These are phyloP conservation scores for Lateolabrax maculatus DNA, from an alignment of 2,797 vertebrate genomes.

Conservation along the genomic window DNA sequence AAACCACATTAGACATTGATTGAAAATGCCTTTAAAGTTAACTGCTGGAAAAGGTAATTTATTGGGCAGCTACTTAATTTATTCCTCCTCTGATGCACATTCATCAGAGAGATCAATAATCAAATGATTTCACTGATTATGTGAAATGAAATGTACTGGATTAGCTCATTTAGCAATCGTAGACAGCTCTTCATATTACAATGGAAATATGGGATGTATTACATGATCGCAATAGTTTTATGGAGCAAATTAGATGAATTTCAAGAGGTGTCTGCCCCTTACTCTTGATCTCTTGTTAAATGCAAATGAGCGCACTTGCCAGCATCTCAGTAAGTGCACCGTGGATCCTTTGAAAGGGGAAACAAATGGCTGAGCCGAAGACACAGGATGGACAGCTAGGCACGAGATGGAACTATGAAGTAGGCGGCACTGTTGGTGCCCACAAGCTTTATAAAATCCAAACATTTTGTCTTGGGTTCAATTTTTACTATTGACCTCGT, in stretches of 20 bases:
- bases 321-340: constrained; percentile 46
- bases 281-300: constrained; percentile 74
- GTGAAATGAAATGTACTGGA: constrained; percentile 63
- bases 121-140: constrained; percentile 76
- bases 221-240: constrained; percentile 52
- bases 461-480: constrained; percentile 44
- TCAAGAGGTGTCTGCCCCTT: constrained; percentile 61
- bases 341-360: constrained; percentile 47
- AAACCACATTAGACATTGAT: constrained; percentile 78
- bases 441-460: constrained; percentile 32
- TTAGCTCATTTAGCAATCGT: constrained; percentile 36
- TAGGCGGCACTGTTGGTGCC: constrained; percentile 13
- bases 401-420: constrained; percentile 8
- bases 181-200: constrained; percentile 51
- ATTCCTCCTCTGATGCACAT: constrained; percentile 77
- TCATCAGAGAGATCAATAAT: constrained; percentile 80
- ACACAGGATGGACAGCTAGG: constrained; percentile 20
- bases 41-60: constrained; percentile 80
- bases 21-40: constrained; percentile 82
- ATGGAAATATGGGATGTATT: constrained; percentile 46
- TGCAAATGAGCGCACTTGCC: constrained; percentile 67
- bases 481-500: constrained; percentile 64
- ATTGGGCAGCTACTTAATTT: constrained; percentile 79
- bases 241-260: constrained; percentile 67
- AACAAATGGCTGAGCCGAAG: constrained; percentile 47